Conservation (phyloP, 2,113 vertebrate genomes). For the Ciconia boyciana region DNA sequence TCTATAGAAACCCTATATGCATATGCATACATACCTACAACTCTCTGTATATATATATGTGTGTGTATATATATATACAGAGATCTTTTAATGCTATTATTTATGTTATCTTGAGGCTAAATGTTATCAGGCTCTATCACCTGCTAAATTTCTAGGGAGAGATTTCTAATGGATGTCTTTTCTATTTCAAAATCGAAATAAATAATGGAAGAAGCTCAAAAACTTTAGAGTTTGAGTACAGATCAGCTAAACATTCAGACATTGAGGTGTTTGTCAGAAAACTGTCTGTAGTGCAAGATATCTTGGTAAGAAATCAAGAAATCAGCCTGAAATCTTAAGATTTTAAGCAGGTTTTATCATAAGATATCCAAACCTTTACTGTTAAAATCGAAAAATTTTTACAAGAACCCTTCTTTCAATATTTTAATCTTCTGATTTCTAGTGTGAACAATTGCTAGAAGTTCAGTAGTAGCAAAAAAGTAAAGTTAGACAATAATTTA, state of each 20-base stretch:
- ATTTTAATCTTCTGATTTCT: not conserved
- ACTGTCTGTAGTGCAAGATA: not conserved
- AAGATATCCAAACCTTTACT: not conserved
- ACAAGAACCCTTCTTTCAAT: not conserved
- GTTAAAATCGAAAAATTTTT: not conserved
- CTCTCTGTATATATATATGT: not conserved
- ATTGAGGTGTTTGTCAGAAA: not conserved
- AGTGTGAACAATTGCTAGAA: not conserved
- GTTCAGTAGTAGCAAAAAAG: not conserved
- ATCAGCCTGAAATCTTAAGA: not conserved
- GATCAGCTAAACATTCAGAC: not conserved
- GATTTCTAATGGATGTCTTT: not conserved
- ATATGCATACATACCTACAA: not conserved
- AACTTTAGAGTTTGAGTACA: not conserved
- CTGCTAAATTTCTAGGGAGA: not conserved
- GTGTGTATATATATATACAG: not conserved
- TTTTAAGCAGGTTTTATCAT: not conserved
- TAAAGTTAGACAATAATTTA: not conserved
- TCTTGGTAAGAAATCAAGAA: not conserved
- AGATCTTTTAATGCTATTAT: not conserved
- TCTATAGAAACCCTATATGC: not conserved
- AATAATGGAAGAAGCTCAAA: not conserved
- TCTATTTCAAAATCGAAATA: conserved; percentile 21
- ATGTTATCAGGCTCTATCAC: not conserved
- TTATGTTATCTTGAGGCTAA: not conserved